Conservation (phyloP, 2,113 vertebrate genomes). For the Colius striatus region DNA sequence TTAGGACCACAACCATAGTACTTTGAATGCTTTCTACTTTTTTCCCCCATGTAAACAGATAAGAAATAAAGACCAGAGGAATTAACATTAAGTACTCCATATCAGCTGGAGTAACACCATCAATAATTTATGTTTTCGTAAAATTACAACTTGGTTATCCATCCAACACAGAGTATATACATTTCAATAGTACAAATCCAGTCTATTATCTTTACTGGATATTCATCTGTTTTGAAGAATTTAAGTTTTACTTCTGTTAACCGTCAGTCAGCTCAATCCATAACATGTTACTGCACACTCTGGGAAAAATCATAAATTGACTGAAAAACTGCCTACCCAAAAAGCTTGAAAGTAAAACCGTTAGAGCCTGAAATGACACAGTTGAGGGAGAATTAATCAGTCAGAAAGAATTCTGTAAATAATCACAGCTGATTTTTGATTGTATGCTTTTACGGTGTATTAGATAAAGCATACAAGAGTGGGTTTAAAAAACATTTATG, state of each 20-base stretch:
- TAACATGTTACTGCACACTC: not conserved
- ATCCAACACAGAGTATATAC: not conserved
- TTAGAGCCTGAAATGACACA: not conserved
- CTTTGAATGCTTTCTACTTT: not conserved
- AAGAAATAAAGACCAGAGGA: not conserved
- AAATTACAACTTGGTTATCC: not conserved
- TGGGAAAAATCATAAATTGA: not conserved
- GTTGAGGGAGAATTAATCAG: not conserved
- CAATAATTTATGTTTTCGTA: not conserved
- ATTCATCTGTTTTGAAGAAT: not conserved
- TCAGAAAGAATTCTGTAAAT: not conserved
- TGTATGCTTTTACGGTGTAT: not conserved
- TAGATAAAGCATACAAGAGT: not conserved
- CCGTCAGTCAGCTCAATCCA: not conserved
- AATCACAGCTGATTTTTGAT: not conserved
- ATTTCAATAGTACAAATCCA: not conserved
- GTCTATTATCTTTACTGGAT: not conserved
- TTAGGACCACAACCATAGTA: not conserved
- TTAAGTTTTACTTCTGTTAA: not conserved
- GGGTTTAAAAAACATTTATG: not conserved
- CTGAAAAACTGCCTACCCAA: not conserved
- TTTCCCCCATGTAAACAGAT: not conserved
- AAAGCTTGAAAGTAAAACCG: not conserved
- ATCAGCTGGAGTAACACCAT: not conserved
- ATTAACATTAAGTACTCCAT: not conserved